These are phyloP conservation scores for Chelmon rostratus DNA, from an alignment of 2,797 vertebrate genomes.

Conservation along the genomic window DNA sequence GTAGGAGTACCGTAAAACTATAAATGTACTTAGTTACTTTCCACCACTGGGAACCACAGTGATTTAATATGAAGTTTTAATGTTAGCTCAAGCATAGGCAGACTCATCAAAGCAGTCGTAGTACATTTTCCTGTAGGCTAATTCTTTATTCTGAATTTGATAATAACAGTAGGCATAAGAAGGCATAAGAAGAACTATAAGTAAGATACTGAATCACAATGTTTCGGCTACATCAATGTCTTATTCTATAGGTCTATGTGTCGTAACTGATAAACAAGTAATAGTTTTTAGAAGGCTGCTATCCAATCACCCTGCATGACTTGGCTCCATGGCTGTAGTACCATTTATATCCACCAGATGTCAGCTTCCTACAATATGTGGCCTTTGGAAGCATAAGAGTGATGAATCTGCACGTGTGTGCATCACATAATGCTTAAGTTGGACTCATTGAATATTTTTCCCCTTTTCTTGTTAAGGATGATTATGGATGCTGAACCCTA, in stretches of 20 bases:
- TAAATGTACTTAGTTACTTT: background rate
- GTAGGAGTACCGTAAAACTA: background rate
- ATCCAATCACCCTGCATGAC: background rate
- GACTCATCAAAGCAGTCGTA: background rate
- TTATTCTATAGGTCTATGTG: background rate
- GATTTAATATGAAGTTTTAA: background rate
- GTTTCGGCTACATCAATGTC: background rate
- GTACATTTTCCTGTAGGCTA: background rate
- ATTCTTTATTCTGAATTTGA: background rate
- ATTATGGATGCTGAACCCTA: background rate
- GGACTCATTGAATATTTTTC: background rate
- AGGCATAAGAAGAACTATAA: no score
- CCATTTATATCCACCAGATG: slow-evolving; percentile 52
- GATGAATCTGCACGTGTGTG: background rate
- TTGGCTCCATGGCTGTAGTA: background rate
- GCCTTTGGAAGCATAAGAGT: background rate
- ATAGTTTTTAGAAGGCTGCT: background rate
- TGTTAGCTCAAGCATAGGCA: background rate
- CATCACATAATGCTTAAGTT: background rate
- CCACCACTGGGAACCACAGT: background rate
- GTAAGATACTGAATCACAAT: background rate
- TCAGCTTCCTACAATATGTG: slow-evolving; percentile 16
- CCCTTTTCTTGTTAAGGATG: background rate
- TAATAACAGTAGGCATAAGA: no score
- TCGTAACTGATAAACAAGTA: background rate